These are phyloP conservation scores for Hydrolagus affinis DNA, from an alignment of 2,113 vertebrate genomes.

Conservation along the genomic window DNA sequence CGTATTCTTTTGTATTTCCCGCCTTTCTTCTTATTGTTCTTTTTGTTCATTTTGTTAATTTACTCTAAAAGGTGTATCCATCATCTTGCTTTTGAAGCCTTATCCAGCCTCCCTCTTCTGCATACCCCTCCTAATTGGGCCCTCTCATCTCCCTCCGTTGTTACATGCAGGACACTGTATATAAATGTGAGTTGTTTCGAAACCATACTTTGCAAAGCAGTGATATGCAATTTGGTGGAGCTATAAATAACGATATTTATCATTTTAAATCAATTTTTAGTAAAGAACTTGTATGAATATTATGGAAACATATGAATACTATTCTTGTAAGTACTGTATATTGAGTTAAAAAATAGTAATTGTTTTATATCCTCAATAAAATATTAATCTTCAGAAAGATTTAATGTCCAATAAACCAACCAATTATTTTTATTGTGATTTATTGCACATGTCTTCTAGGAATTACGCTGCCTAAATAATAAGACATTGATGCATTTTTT, in stretches of 20 bases:
- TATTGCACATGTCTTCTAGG: not conserved
- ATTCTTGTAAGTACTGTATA: not conserved
- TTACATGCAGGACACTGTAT: too few relatives aligned
- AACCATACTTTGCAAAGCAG: not conserved
- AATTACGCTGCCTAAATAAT: not conserved
- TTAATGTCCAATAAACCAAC: not conserved
- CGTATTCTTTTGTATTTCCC: too few relatives aligned
- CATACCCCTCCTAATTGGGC: too few relatives aligned
- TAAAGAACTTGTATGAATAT: not conserved
- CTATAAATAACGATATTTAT: not conserved
- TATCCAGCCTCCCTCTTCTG: too few relatives aligned
- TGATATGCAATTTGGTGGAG: not conserved
- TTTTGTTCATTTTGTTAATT: too few relatives aligned
- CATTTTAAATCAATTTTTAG: not conserved
- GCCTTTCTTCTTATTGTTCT: too few relatives aligned
- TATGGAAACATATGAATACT: not conserved
- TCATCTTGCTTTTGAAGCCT: too few relatives aligned
- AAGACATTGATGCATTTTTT: not conserved
- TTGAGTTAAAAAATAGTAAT: slow-evolving; percentile 1
- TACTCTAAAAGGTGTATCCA: too few relatives aligned
- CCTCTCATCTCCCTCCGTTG: too few relatives aligned
- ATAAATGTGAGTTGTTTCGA: not conserved
- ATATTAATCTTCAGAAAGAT: not conserved
- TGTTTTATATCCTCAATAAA: not conserved
- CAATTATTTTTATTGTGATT: slow-evolving; percentile 8